Base-by-base conservation (phyloP, 2,113 vertebrate genomes). In the Thalassoma bifasciatum region DNA sequence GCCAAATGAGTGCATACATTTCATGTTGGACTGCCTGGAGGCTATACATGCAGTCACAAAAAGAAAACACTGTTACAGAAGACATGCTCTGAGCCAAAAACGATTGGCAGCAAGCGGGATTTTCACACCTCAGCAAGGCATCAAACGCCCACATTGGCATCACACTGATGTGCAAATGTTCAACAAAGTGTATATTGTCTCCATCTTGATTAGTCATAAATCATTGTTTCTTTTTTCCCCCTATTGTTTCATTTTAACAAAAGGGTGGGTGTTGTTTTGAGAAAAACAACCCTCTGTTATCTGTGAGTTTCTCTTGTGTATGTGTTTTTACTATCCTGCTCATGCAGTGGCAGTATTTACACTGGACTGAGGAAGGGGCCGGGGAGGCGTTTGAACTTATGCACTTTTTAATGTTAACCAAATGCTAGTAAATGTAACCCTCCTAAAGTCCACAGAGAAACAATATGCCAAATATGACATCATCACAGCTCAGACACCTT, bases 361-460 rank as follows among this genome's bases (percentile, higher is more conserved):
- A 66, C 72, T 72, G 52, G 63, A 75, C 62, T 23, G 50, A 24
- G 59, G 54, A 77, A 63, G 66, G 63, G 65, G 58, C 22, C 23
- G 49, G n/a, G 66, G 77, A 86, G 85, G 81, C 84, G 84, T 79
- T 88, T 77, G 90, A 93, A 92, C 81, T 73, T 69, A 84, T 89
- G 70, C 82, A 82, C 66, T 88, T 92, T 92, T 91, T 82, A 86
- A 89, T 85, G 84, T 86, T 92, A 92, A 86, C 84, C 73, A n/a
- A 91, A 89, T 68, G 89, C 88, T 89, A 87, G 88, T 92, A 91
- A 93, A 93, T 86, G 85, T 72, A 89, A 84, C 66, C 72, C 82
- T 81, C 72, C 82, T 87, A 89, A 88, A 92, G 77, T 85, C 85
- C 81, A 90, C 56, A 77, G 68, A 87, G 83, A 84, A 87, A 81